A percentile compares a stretch with the other conserved stretches of the same genome.
These are phyloP conservation scores for Numida meleagris DNA, from an alignment of 2,113 vertebrate genomes.

Conservation along the genomic window DNA sequence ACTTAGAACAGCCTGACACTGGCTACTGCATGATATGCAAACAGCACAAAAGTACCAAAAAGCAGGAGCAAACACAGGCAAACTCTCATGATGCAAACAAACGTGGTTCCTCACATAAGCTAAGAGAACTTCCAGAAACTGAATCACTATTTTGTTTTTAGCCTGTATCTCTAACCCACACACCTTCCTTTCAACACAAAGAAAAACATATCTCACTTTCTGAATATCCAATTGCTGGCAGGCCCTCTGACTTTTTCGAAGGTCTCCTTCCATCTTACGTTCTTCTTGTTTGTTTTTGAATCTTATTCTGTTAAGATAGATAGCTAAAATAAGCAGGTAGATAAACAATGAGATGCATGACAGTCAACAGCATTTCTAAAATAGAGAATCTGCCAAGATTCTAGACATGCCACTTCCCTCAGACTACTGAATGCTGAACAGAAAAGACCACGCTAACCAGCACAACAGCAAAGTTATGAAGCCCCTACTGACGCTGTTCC, in stretches of 20 bases:
- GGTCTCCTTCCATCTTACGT: conserved; percentile 88
- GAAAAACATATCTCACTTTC: conserved; percentile 78
- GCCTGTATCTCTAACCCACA: background rate
- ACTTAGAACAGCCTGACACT: background rate
- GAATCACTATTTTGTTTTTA: background rate
- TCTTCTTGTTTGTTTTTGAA: conserved; percentile 91
- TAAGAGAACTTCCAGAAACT: background rate
- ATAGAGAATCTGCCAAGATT: background rate
- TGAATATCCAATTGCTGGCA: conserved; percentile 93
- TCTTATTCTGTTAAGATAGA: conserved; percentile 78
- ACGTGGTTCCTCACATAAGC: rapidly evolving
- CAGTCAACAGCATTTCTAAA: background rate
- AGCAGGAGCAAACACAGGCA: background rate
- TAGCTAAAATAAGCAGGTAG: background rate
- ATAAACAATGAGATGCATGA: background rate
- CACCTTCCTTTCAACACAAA: background rate
- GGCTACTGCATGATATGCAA: background rate
- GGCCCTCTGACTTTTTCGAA: conserved; percentile 89
- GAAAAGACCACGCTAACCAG: background rate
- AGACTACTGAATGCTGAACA: background rate
- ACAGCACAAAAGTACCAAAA: background rate
- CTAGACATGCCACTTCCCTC: background rate
- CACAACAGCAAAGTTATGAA: background rate
- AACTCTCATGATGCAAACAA: background rate
- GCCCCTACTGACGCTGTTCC: background rate